Evolutionary conservation across 2,113 vertebrate species (phyloP), one percentile per base, ranked within the genome.

Genomic region (Callopanchax toddi): DNA sequence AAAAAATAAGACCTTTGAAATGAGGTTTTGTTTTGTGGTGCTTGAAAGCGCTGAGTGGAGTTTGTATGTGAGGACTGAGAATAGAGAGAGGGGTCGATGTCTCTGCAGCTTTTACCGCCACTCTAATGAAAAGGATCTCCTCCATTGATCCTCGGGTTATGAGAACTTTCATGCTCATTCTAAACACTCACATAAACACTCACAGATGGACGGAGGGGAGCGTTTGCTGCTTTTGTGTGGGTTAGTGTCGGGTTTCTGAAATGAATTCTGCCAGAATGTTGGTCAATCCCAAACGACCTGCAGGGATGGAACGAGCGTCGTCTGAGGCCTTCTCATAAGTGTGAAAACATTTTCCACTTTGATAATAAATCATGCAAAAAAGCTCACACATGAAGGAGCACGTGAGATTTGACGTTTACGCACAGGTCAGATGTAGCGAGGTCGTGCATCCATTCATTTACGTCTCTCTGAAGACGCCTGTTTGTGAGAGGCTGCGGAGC

Each of bases 171-270:
- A 7, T 58, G 66, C 67, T 65, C 69, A 71, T 71, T 71, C 65
- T 26, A 5, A 52, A 56, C 37, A 15, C 2, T 15, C 12, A 29
- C 55, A 52, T 5, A 36, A 51, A 56, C 62, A 59, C 45, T 13
- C 45, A 48, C 63, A 63, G 67, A 78, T 46, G 15, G 74, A 78
- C 25, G 26, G 52, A 49, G 59, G 64, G 74, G 42, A 70, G 52
- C 72, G 49, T 69, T 82, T 77, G 52, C 57, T 72, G n/a, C 13
- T 67, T 73, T 26, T 52, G 75, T 67, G 61, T 61, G 60, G 75
- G 74, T 66, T 43, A 59, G 76, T 77, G 76, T 89, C 79, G 26
- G 61, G 77, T 87, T 87, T 82, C 83, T 50, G 52, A 87, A 86
- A 88, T 89, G 78, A 86, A 79, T 77, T 78, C 68, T 69, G 64